Base-by-base conservation (phyloP, 1,140 invertebrate genomes). In the Macrobrachium rosenbergii region DNA sequence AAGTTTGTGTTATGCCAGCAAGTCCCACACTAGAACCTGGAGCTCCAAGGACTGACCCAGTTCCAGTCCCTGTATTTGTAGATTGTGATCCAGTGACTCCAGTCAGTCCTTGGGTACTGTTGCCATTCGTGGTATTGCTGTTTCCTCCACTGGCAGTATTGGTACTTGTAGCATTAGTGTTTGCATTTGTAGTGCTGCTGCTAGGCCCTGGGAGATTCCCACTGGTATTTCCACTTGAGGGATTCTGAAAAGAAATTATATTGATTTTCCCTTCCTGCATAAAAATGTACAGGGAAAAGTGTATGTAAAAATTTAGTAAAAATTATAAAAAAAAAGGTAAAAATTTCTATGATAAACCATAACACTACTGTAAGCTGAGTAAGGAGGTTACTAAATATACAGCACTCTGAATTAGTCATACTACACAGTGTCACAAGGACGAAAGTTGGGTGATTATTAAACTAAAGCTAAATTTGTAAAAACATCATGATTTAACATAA, bases 1-100 rank as follows among this genome's bases (percentile, higher is more conserved):
- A 75, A 0, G 60, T 62, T 45, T 77, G 72, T 23, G 28, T 64
- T 8, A 73, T 28, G 45, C 67, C 45, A 21, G 59, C 37, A 5
- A 73, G 52, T 17, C 23, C 75, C 17, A 73, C 79, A 60, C 79
- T 77, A 21, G 77, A 62, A 2, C 76, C 77, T 45, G 80, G 83
- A 28, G 11, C 69, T 17, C 83, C 77, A 5, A 86, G n/a, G 16
- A 45, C 63, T 5, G 83, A 72, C 14, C 43, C 83, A 37, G 83
- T 23, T n/a, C 84, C 81, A 17, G 89, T 88, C 45, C 77, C 89
- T 77, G 86, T 62, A 59, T 23, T 60, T n/a, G 67, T 87, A 73
- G 81, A 80, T 19, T 89, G 81, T 21, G 72, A 23, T 45, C 86
- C 79, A 81, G 87, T 82, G 17, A 21, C 89, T 64, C n/a, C 79